Evolutionary conservation across 1,140 invertebrate species (phyloP).

Genomic region (Carposina sasakii): DNA sequence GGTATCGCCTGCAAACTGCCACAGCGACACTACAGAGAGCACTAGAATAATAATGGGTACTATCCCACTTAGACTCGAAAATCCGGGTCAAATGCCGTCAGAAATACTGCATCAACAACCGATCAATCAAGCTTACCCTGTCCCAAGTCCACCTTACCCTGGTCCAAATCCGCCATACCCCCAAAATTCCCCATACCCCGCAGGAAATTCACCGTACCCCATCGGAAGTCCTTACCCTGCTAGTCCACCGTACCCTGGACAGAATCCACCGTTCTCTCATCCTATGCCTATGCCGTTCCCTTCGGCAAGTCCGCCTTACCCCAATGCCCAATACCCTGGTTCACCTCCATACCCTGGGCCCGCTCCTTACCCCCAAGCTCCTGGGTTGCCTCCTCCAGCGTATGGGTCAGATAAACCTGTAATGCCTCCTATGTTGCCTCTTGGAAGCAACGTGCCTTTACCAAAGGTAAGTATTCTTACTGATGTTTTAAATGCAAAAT

Average conservation of each 20-base stretch:
- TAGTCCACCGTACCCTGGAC: slow-evolving; percentile 14
- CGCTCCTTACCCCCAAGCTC: too few species aligned
- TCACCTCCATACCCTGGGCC: too few species aligned
- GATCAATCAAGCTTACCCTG: slow-evolving; percentile 19
- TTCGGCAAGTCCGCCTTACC: slow-evolving; percentile 19
- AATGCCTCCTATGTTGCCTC: too few species aligned
- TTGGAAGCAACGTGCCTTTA: too few species aligned
- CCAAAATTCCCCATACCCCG: slow-evolving; percentile 18
- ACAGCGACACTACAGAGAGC: slow-evolving; percentile 74
- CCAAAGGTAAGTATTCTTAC: too few species aligned
- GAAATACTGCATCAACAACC: slow-evolving; percentile 11
- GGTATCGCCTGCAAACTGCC: slow-evolving; percentile 69
- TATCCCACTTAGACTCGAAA: slow-evolving; percentile 70
- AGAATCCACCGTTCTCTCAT: slow-evolving; percentile 9
- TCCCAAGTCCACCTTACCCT: slow-evolving; percentile 21
- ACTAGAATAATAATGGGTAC: slow-evolving; percentile 77
- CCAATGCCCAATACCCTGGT: too few species aligned
- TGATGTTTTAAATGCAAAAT: too few species aligned
- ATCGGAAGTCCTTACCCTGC: slow-evolving; percentile 1
- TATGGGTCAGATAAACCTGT: too few species aligned
- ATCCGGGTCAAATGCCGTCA: slow-evolving; percentile 40
- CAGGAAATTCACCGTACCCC: slow-evolving; percentile 20
- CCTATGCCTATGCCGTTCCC: slow-evolving; percentile 19
- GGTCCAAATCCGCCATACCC: slow-evolving; percentile 18
- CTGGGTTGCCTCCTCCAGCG: too few species aligned